Evolutionary conservation across 1,140 invertebrate species (phyloP).

Genomic region (Tetraneura akinire): DNA sequence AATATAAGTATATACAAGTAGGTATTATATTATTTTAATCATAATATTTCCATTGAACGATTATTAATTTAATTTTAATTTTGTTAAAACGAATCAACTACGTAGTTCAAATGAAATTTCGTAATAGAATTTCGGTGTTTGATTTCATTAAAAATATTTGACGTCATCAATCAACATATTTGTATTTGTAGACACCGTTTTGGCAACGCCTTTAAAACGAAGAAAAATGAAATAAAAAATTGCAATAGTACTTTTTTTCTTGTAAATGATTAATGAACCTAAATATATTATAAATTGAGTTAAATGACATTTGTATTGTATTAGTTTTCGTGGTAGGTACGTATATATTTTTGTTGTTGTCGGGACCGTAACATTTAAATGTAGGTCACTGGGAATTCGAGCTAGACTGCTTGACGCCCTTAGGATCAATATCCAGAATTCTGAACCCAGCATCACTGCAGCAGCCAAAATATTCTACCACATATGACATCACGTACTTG

Average conservation of each 20-base stretch:
- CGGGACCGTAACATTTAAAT: constrained; percentile 3
- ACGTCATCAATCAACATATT: constrained; percentile 15
- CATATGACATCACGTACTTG: background rate
- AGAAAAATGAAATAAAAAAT: constrained; percentile 24
- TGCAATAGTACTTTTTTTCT: background rate
- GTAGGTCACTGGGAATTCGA: constrained; percentile 43
- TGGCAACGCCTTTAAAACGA: constrained; percentile 41
- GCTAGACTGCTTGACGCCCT: constrained; percentile 30
- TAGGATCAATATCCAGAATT: constrained; percentile 46
- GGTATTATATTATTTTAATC: too few relatives aligned
- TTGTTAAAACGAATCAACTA: background rate
- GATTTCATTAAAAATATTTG: constrained; percentile 6
- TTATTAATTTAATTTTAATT: background rate
- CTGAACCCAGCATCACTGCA: constrained; percentile 29
- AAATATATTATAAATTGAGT: background rate
- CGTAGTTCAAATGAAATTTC: background rate
- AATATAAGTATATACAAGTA: too few relatives aligned
- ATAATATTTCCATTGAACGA: background rate
- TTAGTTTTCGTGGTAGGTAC: background rate
- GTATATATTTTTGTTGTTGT: constrained; percentile 11
- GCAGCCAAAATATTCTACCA: background rate
- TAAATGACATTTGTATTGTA: constrained; percentile 1
- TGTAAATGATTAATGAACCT: constrained; percentile 35
- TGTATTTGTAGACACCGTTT: constrained; percentile 16
- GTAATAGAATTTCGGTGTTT: background rate